A percentile compares a stretch with the other conserved stretches of the same genome.
phyloP scores from a whole-genome alignment of 2,113 vertebrate genomes.

The Cyprinus carpio region DNA sequence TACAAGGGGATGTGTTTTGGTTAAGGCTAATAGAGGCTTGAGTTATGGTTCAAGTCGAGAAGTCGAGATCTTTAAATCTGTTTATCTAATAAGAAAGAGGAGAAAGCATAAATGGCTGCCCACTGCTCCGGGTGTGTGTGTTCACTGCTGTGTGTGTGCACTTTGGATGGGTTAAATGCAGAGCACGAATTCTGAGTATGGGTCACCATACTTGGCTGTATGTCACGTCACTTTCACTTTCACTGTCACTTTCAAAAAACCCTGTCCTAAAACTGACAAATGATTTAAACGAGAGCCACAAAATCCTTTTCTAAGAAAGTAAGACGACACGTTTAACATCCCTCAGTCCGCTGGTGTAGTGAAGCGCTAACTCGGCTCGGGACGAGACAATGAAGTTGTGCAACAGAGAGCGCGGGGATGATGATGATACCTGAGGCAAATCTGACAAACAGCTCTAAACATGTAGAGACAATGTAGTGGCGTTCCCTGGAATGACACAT shows the following conservation, averaged over 20 bases:
- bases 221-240: too few species aligned
- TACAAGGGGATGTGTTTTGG: slow-evolving; percentile 33
- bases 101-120: too few species aligned
- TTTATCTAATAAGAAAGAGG: slow-evolving; percentile 53
- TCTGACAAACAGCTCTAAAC: slow-evolving; percentile 9
- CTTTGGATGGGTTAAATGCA: too few species aligned
- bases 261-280: not conserved
- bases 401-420: not conserved
- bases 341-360: slow-evolving; percentile 7
- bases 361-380: too few species aligned
- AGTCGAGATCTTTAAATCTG: slow-evolving; percentile 43
- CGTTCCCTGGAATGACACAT: not conserved
- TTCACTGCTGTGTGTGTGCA: too few species aligned
- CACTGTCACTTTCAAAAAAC: too few species aligned
- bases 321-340: slow-evolving; percentile 43
- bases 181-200: too few species aligned
- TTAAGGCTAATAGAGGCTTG: slow-evolving; percentile 26
- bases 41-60: slow-evolving; percentile 26
- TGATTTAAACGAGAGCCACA: slow-evolving; percentile 54
- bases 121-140: too few species aligned
- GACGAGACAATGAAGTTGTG: slow-evolving; percentile 18
- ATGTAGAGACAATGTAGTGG: not conserved
- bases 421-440: slow-evolving; percentile 2
- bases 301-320: slow-evolving; percentile 47
- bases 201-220: too few species aligned